Evolutionary conservation across 2,888 invertebrate species (phyloP), one percentile per base, ranked within the genome.

Genomic region (Galerucella calmariensis): DNA sequence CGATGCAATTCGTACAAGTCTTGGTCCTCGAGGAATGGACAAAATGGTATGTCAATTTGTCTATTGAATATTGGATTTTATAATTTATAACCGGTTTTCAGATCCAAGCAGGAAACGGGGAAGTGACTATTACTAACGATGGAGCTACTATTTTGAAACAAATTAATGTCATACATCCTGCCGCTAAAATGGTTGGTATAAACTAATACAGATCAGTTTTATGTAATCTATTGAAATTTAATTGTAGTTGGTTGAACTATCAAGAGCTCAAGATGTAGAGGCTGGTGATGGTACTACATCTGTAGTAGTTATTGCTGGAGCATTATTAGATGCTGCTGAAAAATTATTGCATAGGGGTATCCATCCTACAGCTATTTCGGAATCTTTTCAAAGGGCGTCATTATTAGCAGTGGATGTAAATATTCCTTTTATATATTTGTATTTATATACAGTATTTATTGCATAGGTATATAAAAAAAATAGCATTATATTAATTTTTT

Each of bases 271-370:
- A 89, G 99, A 99, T 88, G 93, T 98, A 82, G 99, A 99, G 88
- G 99, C 99, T 82, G 99, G 99, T 65, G 99, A 99, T 90, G 99
- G 99, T 74, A 99, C 99, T 27, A 99, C 99, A 11, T 96, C 98
- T 27, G 99, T 99, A 71, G 99, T 99, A 11, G 96, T 99, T 8
- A 93, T 99, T 83, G 99, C 98, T 80, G 99, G 99, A 67, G 96
- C 98, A 79, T 88, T 99, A 67, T 89, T 99, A 70, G 98, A 99
- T 88, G 97, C 98, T 68, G 95, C 97, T 68, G 95, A 97, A 86
- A 96, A 97, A 84, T 90, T 99, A 14, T 88, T 99, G 44, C 92
- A 92, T 74, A 96, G 96, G 88, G 98, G 99, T 66, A 96, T 99
- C 83, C 99, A 99, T 86, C 99, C 99, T 2, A 98, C 98, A 8